Evolutionary conservation across 1,140 invertebrate species (phyloP).

Genomic region (Zaprionus africanus): DNA sequence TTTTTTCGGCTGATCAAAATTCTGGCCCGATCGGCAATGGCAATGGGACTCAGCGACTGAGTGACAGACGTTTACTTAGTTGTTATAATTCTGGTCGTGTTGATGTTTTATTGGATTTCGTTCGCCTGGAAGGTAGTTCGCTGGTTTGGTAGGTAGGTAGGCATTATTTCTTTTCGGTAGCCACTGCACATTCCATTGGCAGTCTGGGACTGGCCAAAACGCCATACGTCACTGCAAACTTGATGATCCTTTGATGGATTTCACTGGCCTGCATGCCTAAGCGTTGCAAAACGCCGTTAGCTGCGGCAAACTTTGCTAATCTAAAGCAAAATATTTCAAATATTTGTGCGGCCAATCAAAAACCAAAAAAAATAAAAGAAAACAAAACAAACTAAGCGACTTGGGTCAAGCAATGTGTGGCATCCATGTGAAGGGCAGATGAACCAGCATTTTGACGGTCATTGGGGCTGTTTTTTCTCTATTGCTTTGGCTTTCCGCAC

Average conservation of each 20-base stretch:
- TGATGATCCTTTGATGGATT: constrained; percentile 80
- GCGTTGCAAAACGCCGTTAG: constrained; percentile 66
- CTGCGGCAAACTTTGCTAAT: constrained; percentile 63
- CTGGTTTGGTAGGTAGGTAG: constrained; percentile 14
- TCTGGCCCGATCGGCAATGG: constrained; percentile 59
- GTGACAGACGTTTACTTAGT: constrained; percentile 81
- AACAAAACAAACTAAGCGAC: constrained; percentile 4
- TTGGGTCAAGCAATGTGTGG: constrained; percentile 59
- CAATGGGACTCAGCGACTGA: constrained; percentile 42
- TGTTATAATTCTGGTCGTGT: constrained; percentile 79
- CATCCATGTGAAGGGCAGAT: constrained; percentile 64
- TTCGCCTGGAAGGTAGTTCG: not conserved
- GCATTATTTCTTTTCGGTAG: constrained; percentile 44
- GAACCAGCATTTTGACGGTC: constrained; percentile 34
- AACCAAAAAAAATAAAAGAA: constrained; percentile 24
- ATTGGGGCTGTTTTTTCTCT: constrained; percentile 34
- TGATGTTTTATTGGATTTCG: constrained; percentile 75
- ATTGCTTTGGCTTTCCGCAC: constrained; percentile 48
- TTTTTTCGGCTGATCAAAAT: constrained; percentile 75
- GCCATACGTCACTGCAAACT: constrained; percentile 72
- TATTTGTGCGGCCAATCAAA: constrained; percentile 42
- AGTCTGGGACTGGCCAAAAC: constrained; percentile 36
- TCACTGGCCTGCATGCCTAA: constrained; percentile 35
- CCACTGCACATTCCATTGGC: constrained; percentile 48
- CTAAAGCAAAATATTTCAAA: constrained; percentile 67